These are phyloP conservation scores for Sebastes iracundus DNA, from an alignment of 2,797 vertebrate species.

Conservation along the genomic window DNA sequence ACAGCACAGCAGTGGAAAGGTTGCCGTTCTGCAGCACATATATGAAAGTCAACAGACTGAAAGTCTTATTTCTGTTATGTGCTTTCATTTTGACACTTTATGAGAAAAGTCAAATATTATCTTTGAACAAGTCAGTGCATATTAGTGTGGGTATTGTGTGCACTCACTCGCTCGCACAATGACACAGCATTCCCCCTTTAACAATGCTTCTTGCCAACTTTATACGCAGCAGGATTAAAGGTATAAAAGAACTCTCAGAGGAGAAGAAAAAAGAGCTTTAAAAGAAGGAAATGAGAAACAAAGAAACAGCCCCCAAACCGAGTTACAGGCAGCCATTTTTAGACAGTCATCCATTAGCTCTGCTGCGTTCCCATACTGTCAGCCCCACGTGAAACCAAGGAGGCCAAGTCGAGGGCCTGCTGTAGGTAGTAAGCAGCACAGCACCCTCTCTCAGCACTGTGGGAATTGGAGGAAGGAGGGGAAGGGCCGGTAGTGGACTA, in stretches of 20 bases:
- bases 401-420: conserved; percentile 67
- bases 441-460: conserved; percentile 26
- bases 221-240: conserved; percentile 37
- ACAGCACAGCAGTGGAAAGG: background rate
- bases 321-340: conserved; percentile 72
- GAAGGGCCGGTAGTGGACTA: conserved; percentile 45
- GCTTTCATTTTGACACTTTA: conserved; percentile 15
- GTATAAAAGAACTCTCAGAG: conserved; percentile 40
- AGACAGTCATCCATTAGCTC: conserved; percentile 81
- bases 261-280: conserved; percentile 39
- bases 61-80: conserved; percentile 16
- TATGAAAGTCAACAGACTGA: background rate
- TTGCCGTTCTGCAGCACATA: background rate
- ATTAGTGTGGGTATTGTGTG: conserved; percentile 23
- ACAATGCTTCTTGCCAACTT: conserved; percentile 44
- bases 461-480: conserved; percentile 32
- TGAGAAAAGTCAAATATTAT: conserved; percentile 31
- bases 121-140: conserved; percentile 1
- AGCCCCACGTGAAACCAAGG: conserved; percentile 68
- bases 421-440: conserved; percentile 45
- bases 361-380: conserved; percentile 75
- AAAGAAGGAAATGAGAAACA: conserved; percentile 34
- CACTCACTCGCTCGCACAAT: conserved; percentile 46
- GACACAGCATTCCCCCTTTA: conserved; percentile 39
- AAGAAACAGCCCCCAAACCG: conserved; percentile 54